Percentiles rank a stretch among this genome's conserved stretches.
Conservation (phyloP, 2,113 vertebrate genomes). For the Gallinago media region DNA sequence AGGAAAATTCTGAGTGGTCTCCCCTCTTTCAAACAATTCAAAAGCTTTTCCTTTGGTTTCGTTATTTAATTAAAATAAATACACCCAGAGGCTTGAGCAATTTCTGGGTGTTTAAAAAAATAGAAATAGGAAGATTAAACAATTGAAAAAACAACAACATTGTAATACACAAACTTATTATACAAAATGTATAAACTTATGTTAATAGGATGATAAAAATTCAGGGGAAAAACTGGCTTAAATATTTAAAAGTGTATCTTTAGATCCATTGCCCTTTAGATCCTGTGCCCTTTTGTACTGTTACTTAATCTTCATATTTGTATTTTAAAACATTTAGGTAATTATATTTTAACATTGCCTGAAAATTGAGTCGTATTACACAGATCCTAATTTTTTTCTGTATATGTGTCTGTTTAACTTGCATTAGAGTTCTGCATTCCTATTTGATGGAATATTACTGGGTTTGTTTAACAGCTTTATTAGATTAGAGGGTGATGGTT, state of each 20-base stretch:
- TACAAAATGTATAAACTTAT: conserved; percentile 7
- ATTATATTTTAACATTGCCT: not conserved
- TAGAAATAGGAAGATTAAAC: conserved; percentile 43
- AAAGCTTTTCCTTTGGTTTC: conserved; percentile 41
- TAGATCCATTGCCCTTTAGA: conserved; percentile 6
- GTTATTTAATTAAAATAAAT: conserved; percentile 66
- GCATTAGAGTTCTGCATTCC: not conserved
- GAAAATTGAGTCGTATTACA: not conserved
- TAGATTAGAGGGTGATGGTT: not conserved
- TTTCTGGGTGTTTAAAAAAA: conserved; percentile 43
- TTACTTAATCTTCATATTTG: not conserved
- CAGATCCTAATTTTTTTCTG: not conserved
- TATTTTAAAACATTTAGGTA: conserved; percentile 6
- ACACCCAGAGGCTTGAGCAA: conserved; percentile 50
- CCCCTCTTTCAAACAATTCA: conserved; percentile 1
- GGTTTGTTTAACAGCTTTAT: not conserved
- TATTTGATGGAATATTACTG: not conserved
- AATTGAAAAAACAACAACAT: not conserved
- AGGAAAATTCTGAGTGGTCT: conserved; percentile 43
- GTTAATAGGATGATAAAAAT: conserved; percentile 43
- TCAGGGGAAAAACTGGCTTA: not conserved
- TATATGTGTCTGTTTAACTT: not conserved
- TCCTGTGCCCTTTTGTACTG: not conserved
- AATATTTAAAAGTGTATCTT: conserved; percentile 35
- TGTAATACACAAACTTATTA: not conserved